Conservation (phyloP, 2,113 vertebrate genomes). For the Capreolus pygargus region DNA sequence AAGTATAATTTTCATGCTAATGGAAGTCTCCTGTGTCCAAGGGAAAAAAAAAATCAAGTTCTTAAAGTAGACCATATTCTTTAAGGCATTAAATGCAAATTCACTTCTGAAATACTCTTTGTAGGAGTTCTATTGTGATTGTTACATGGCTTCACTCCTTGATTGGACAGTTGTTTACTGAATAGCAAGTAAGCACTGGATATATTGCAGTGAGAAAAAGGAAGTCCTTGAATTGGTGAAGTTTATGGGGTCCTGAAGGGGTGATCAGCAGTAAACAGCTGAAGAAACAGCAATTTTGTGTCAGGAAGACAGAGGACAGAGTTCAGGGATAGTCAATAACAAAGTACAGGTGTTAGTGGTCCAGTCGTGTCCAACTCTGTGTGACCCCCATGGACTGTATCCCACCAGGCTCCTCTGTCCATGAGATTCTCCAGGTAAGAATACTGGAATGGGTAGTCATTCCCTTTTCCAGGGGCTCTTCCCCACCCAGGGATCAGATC, state of each 20-base stretch:
- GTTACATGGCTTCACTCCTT: neutral
- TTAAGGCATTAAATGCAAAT: neutral
- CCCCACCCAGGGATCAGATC: neutral
- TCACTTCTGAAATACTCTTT: neutral
- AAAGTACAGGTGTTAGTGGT: neutral
- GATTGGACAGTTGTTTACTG: neutral
- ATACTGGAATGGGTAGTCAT: neutral
- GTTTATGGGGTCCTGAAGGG: neutral
- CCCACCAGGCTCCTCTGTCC: neutral
- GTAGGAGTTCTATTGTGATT: neutral
- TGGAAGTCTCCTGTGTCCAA: neutral
- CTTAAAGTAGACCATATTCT: neutral
- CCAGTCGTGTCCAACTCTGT: neutral
- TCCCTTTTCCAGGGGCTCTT: neutral
- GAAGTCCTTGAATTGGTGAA: neutral
- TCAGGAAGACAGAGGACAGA: neutral
- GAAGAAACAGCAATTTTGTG: neutral
- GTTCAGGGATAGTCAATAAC: neutral
- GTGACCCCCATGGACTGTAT: neutral
- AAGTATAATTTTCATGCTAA: slow-evolving; percentile 3
- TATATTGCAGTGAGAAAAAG: neutral
- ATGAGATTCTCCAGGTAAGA: neutral
- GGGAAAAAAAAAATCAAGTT: neutral
- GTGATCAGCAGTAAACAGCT: neutral
- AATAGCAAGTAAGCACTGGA: neutral